Evolutionary conservation across 2,888 invertebrate genomes (phyloP), one percentile per base, ranked within the genome.

Genomic region (Mythimna loreyi): DNA sequence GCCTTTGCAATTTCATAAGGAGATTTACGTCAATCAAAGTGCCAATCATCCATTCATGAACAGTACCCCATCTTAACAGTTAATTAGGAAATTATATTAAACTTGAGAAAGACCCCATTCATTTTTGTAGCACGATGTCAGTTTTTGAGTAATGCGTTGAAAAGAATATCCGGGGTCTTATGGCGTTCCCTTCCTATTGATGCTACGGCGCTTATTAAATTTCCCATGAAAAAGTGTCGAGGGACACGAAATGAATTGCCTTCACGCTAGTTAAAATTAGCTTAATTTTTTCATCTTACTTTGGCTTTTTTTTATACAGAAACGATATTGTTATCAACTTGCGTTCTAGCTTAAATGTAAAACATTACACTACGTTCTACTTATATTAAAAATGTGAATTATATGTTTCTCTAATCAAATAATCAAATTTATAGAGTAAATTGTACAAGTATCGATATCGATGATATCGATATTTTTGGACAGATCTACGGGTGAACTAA

Each of bases 121-220:
- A 75, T 78, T 72, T 73, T 66, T 65, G 67, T 67, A 25, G 63
- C 56, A 36, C 52, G 68, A 59, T 30, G 63, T 79, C 82, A 82
- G 72, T 72, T 67, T 69, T 71, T 76, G 72, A 76, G 67, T 84
- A 85, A 85, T 83, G 73, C 66, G 73, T 40, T 33, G 56, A 57
- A 53, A 71, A 78, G 69, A 81, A 81, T 73, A 83, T 74, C 74
- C 76, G 67, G 76, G 67, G 76, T 81, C 75, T 81, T 80, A 81
- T 76, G 75, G 77, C 73, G 75, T 63, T 74, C 76, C 81, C 76
- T 72, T 77, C 60, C 74, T 62, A 84, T 84, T 80, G 83, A 85
- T 82, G 81, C 71, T 77, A 70, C 61, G 67, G 59, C 75, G 82
- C 74, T 87, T 87, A 87, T 87, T 87, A 87, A 87, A 87, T 86